Evolutionary conservation across 1,140 invertebrate genomes (phyloP), one percentile per base, ranked within the genome.

Genomic region (Aphelinus certus): DNA sequence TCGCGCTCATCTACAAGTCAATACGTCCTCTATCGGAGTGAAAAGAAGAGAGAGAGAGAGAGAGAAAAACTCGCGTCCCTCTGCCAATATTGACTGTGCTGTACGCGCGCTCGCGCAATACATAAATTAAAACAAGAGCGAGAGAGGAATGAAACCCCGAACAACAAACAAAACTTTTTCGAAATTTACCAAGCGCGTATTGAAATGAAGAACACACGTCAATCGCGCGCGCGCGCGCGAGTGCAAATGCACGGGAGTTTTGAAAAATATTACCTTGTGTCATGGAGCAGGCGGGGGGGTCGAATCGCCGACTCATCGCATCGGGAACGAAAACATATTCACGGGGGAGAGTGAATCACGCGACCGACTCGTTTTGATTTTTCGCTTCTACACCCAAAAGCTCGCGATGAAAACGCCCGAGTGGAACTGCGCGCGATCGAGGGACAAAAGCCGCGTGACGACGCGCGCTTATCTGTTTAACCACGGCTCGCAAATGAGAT

Each of bases 1-100:
- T 26, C 68, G 26, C 26, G 26, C 68, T 73, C 72, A 73, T 73
- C 58, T 73, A 73, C 64, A 73, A 73, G 72, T 73, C 72, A 73
- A 73, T 73, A 73, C 45, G 64, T 49, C 57, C 48, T 7, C 56
- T 42, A 73, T 67, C 46, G n/a, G 42, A 49, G 7, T 45, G 56
- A 46, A 61, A 67, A 68, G 63, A 68, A 62, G 26, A 26, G 26
- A 26, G 26, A 26, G 26, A 26, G 26, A 26, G 26, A 26, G 26
- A 26, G 26, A 26, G 26, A 26, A 26, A 26, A 26, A 26, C 26
- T 26, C 26, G 26, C 26, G 26, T 48, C 47, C n/a, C 3, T 2
- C 1, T 47, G n/a, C 51, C 57, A 74, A 69, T 74, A 74, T 74
- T 63, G 72, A 74, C 65, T 68, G 55, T 62, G 2, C 48, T 51